Conservation (phyloP, 1,140 invertebrate genomes). For the Chironomus tepperi region DNA sequence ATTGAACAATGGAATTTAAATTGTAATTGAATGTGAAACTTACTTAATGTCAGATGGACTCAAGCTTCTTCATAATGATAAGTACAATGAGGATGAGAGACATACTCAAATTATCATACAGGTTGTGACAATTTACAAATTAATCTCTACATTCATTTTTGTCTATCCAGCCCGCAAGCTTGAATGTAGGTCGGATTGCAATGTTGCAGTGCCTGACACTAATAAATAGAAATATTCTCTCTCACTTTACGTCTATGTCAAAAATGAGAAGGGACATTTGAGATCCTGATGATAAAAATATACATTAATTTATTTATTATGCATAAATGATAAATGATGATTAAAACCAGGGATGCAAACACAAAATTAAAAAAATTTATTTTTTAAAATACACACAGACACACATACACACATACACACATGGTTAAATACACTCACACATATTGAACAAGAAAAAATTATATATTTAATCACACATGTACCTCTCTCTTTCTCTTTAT, state of each 20-base stretch:
- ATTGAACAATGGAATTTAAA: no score
- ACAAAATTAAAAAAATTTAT: not conserved
- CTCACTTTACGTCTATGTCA: not conserved
- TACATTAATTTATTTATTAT: not conserved
- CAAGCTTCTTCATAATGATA: not conserved
- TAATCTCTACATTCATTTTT: constrained; percentile 12
- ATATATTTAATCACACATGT: constrained; percentile 20
- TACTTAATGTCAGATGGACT: not conserved
- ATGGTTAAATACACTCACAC: no score
- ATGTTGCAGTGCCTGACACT: not conserved
- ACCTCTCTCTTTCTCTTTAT: constrained; percentile 22
- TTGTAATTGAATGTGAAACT: not conserved
- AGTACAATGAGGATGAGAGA: no score
- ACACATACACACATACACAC: no score
- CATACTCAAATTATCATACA: no score
- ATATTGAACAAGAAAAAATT: not conserved
- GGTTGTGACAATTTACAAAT: not conserved
- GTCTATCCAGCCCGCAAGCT: constrained; percentile 18
- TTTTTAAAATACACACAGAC: not conserved
- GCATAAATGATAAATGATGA: constrained; percentile 15
- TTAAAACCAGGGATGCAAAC: constrained; percentile 17
- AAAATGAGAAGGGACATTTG: not conserved
- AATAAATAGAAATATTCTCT: not conserved
- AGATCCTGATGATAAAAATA: not conserved
- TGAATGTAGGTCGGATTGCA: constrained; percentile 1